phyloP scores from a whole-genome alignment of 1,140 invertebrate genomes.

The Protaetia brevitarsis region DNA sequence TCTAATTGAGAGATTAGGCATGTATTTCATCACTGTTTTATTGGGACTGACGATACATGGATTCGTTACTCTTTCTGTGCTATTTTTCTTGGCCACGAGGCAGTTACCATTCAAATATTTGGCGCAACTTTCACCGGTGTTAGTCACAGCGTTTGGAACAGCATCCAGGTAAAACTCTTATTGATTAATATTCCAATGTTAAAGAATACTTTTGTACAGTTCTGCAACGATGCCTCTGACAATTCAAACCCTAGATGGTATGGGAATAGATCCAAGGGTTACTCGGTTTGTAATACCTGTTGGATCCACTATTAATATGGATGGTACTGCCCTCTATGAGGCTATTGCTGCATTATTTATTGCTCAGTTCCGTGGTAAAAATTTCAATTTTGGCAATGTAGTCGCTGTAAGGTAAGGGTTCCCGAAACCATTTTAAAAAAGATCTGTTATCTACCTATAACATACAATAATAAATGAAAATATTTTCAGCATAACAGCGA shows the following conservation, averaged over 20 bases:
- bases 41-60: conserved; percentile 87
- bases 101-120: conserved; percentile 79
- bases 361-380: conserved; percentile 77
- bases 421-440: background rate
- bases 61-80: conserved; percentile 78
- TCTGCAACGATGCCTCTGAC: conserved; percentile 90
- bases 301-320: conserved; percentile 95
- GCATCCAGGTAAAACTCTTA: conserved; percentile 72
- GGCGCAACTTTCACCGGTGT: conserved; percentile 79
- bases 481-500: conserved; percentile 80
- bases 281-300: conserved; percentile 95
- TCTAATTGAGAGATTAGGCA: conserved; percentile 79
- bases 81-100: conserved; percentile 76
- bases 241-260: conserved; percentile 87
- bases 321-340: conserved; percentile 93
- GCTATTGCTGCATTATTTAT: conserved; percentile 95
- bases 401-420: conserved; percentile 81
- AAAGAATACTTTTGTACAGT: conserved; percentile 52
- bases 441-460: background rate
- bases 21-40: conserved; percentile 90
- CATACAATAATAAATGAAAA: background rate
- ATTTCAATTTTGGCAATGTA: conserved; percentile 75
- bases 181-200: background rate
- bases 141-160: conserved; percentile 89
- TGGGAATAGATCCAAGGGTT: conserved; percentile 84